phyloP scores from a whole-genome alignment of 1,140 invertebrate species.

The Epicauta chinensis region DNA sequence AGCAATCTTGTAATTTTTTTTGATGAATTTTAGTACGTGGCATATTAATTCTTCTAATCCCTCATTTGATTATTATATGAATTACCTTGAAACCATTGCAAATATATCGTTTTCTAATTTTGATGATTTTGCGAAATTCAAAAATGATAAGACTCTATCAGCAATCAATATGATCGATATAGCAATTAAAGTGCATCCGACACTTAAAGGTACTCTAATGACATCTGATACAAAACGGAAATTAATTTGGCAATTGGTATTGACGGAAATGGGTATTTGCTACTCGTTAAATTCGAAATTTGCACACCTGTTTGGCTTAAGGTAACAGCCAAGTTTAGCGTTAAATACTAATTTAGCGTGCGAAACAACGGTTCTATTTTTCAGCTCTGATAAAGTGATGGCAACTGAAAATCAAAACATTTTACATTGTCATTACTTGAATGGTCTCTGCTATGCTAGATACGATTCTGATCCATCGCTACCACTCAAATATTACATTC shows the following conservation, averaged over 20 bases:
- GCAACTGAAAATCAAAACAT: constrained; percentile 6
- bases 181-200: constrained; percentile 37
- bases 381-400: not conserved
- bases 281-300: constrained; percentile 47
- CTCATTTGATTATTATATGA: constrained; percentile 45
- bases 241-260: constrained; percentile 44
- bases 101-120: constrained; percentile 47
- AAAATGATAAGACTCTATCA: constrained; percentile 40
- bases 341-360: too few species aligned
- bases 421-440: constrained; percentile 49
- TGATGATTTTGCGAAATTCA: constrained; percentile 42
- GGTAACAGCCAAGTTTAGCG: constrained; percentile 23
- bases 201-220: constrained; percentile 29
- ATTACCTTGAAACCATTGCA: constrained; percentile 45
- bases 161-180: constrained; percentile 46
- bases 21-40: constrained; percentile 34
- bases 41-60: constrained; percentile 19
- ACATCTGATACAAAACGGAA: constrained; percentile 34
- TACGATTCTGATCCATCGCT: constrained; percentile 41
- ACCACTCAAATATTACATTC: constrained; percentile 46
- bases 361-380: too few species aligned
- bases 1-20: constrained; percentile 3
- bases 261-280: constrained; percentile 52
- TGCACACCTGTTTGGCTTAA: constrained; percentile 30
- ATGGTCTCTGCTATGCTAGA: constrained; percentile 47